A percentile compares a stretch with the other conserved stretches of the same genome.
phyloP scores from a whole-genome alignment of 2,113 vertebrate genomes.

The Nymphicus hollandicus region DNA sequence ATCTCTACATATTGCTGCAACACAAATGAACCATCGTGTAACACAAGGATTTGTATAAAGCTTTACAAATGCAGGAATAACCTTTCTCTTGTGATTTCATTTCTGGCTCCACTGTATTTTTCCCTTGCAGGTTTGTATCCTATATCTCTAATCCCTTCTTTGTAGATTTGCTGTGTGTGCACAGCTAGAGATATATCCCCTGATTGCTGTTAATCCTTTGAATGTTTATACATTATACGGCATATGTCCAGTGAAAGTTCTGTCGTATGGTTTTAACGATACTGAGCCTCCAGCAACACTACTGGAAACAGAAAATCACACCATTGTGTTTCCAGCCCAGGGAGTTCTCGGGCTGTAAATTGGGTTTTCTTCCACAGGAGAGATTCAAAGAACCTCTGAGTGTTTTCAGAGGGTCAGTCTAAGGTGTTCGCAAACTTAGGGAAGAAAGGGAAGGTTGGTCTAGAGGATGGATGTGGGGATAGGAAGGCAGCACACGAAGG shows the following conservation, averaged over 20 bases:
- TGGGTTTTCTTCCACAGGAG: neutral
- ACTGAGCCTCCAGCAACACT: neutral
- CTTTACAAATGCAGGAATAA: neutral
- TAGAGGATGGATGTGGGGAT: neutral
- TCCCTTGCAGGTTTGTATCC: neutral
- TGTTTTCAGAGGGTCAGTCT: neutral
- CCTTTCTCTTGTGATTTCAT: neutral
- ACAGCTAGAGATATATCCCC: neutral
- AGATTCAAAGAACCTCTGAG: neutral
- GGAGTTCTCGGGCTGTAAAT: neutral
- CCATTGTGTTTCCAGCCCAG: neutral
- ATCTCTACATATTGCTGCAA: neutral
- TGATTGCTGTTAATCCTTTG: conserved; percentile 42
- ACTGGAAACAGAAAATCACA: neutral
- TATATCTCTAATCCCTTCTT: neutral
- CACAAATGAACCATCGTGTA: neutral
- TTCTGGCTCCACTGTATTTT: neutral
- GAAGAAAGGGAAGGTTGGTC: neutral
- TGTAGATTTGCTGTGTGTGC: neutral
- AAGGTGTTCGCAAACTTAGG: neutral
- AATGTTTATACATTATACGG: conserved; percentile 15
- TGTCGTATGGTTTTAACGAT: neutral
- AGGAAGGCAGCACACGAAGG: neutral
- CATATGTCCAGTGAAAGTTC: conserved; percentile 37
- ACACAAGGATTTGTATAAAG: neutral